Evolutionary conservation across 2,888 invertebrate genomes (phyloP).

Genomic region (Athalia rosae): DNA sequence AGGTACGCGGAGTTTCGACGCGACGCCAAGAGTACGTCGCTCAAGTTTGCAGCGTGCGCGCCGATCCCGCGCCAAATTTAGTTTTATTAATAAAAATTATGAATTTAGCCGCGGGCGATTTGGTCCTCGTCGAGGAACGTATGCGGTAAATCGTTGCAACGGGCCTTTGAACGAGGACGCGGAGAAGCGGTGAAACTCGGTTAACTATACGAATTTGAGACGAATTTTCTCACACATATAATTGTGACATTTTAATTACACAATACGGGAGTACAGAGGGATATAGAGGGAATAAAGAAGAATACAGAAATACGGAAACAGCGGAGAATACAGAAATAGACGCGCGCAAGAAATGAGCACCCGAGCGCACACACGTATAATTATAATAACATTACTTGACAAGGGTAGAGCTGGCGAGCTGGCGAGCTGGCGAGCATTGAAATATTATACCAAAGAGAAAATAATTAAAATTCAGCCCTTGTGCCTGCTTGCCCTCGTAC

Average conservation of each 20-base stretch:
- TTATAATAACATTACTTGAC: slow-evolving; percentile 74
- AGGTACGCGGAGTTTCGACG: too few species aligned
- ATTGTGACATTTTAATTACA: slow-evolving; percentile 68
- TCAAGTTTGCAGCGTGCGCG: too few species aligned
- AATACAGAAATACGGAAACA: slow-evolving; percentile 44
- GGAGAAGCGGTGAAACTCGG: slow-evolving; percentile 19
- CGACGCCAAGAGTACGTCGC: too few species aligned
- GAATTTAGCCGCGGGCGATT: too few species aligned
- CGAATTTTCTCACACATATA: slow-evolving; percentile 48
- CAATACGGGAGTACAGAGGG: slow-evolving; percentile 55
- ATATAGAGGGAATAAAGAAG: slow-evolving; percentile 53
- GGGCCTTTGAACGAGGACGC: background rate
- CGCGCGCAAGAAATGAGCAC: slow-evolving; percentile 65
- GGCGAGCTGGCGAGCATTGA: slow-evolving; percentile 71
- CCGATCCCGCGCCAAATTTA: too few species aligned
- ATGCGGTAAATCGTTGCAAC: background rate
- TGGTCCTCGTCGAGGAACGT: background rate
- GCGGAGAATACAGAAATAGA: slow-evolving; percentile 41
- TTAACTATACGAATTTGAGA: slow-evolving; percentile 30
- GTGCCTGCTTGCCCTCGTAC: slow-evolving; percentile 63
- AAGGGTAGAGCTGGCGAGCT: slow-evolving; percentile 67
- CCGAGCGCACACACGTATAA: slow-evolving; percentile 66
- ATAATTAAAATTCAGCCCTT: slow-evolving; percentile 74
- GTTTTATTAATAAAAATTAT: too few species aligned
- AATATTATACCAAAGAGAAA: slow-evolving; percentile 74